Evolutionary conservation across 2,888 invertebrate species (phyloP).

Genomic region (Hoplodrina blanda): DNA sequence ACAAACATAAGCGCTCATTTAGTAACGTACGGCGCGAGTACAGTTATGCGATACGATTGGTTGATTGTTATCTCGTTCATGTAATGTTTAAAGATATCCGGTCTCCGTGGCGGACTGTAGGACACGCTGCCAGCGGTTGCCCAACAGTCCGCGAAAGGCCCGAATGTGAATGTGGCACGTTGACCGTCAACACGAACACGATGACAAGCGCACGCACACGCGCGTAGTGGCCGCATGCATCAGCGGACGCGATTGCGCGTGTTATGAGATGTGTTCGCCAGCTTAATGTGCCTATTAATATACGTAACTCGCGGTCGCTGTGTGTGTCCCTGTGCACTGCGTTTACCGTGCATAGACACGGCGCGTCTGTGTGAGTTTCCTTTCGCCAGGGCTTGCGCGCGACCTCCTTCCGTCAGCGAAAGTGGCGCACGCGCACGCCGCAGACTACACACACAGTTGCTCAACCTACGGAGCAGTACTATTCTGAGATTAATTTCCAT

Average conservation of each 20-base stretch:
- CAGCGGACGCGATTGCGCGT: slow-evolving; percentile 16
- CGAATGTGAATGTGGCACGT: slow-evolving; percentile 12
- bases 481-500: slow-evolving; percentile 5
- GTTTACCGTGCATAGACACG: slow-evolving; percentile 19
- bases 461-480: slow-evolving; percentile 28
- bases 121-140: slow-evolving; percentile 15
- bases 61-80: no score
- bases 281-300: slow-evolving; percentile 45
- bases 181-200: slow-evolving; percentile 15
- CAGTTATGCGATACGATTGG: no score
- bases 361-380: slow-evolving; percentile 66
- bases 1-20: no score
- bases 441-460: slow-evolving; percentile 48
- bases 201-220: neutral
- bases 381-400: slow-evolving; percentile 70
- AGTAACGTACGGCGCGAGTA: no score
- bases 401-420: slow-evolving; percentile 75
- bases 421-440: slow-evolving; percentile 64
- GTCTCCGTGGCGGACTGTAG: neutral
- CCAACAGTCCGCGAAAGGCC: slow-evolving; percentile 21
- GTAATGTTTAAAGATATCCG: slow-evolving; percentile 3
- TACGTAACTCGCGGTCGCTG: slow-evolving; percentile 42
- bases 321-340: slow-evolving; percentile 16
- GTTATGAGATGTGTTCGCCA: slow-evolving; percentile 50
- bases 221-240: neutral